Conservation (phyloP, 2,888 invertebrate genomes). For the Sabellastarte sp. region DNA sequence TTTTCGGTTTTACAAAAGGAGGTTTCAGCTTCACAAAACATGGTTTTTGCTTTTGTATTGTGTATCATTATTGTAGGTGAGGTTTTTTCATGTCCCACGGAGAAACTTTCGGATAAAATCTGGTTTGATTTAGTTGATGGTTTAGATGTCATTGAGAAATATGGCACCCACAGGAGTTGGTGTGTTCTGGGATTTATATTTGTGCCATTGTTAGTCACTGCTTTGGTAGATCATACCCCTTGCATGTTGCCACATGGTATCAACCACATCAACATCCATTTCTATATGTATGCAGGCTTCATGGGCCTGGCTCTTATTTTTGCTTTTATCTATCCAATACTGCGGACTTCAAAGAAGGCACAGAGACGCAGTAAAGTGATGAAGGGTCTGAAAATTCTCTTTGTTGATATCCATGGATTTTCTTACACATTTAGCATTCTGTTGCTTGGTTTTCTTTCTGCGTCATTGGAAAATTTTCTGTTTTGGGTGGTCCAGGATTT, state of each 20-base stretch:
- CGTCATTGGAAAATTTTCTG: neutral
- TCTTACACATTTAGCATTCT: neutral
- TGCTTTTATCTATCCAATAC: slow-evolving; percentile 46
- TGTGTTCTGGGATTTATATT: slow-evolving; percentile 44
- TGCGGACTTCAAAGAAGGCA: slow-evolving; percentile 35
- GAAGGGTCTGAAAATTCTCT: slow-evolving; percentile 40
- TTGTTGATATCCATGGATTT: slow-evolving; percentile 27
- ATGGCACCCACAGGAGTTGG: slow-evolving; percentile 51
- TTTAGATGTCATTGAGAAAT: slow-evolving; percentile 51
- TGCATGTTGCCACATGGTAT: slow-evolving; percentile 44
- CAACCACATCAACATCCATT: slow-evolving; percentile 49
- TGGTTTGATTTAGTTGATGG: slow-evolving; percentile 55
- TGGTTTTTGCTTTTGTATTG: slow-evolving; percentile 42
- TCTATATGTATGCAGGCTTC: slow-evolving; percentile 45
- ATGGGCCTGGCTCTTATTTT: slow-evolving; percentile 39
- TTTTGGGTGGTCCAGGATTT: neutral
- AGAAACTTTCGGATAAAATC: slow-evolving; percentile 45
- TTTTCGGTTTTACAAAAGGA: neutral
- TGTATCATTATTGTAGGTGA: slow-evolving; percentile 45
- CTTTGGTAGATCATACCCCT: slow-evolving; percentile 44
- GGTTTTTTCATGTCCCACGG: slow-evolving; percentile 23
- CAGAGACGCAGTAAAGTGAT: slow-evolving; percentile 1
- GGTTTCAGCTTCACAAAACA: neutral
- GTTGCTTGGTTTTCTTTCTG: neutral
- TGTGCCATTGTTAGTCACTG: slow-evolving; percentile 40